Evolutionary conservation across 2,113 vertebrate genomes (phyloP), one percentile per base, ranked within the genome.

Genomic region (Variabilichromis moorii): DNA sequence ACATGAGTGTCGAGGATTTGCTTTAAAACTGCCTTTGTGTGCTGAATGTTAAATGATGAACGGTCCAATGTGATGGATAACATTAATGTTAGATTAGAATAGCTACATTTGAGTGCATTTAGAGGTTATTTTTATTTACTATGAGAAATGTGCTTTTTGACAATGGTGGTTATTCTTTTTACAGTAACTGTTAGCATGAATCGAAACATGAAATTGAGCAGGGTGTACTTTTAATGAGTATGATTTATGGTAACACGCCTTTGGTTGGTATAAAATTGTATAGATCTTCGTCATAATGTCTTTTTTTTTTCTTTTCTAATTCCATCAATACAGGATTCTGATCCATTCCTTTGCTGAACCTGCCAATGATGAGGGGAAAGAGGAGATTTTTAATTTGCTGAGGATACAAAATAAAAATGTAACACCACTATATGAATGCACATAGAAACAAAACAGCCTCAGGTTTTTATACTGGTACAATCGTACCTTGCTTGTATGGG

Each of bases 261-360:
- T 94, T 93, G 94, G 91, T 94, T 91, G 87, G 53, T 88, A 87
- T 88, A 73, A 91, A 87, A 79, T 93, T 94, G 94, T 94, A 93
- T 94, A 94, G 90, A 88, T 91, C 33, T 68, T 66, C 2, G 4
- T 76, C 61, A 85, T 84, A 35, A 80, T 68, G 53, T 83, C 37
- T 35, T 82, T 89, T 21, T 55, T 81, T 66, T 50, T 53, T 21
- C n/a, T 28, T 42, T 21, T 51, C 4, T 50, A 68, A 31, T 37
- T 84, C 73, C 88, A 88, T 94, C 95, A 95, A 73, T 96, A 92
- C 85, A 93, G 91, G 85, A 94, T 86, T 89, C 81, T 91, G 91
- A 94, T 84, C 95, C 95, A 95, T 91, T 96, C 93, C 35, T 95
- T 90, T 85, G 93, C 92, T 53, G 89, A 88, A 93, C 94, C 96